These are phyloP conservation scores for Drosophila setifemur DNA, from an alignment of 1,140 invertebrate genomes.

Conservation along the genomic window DNA sequence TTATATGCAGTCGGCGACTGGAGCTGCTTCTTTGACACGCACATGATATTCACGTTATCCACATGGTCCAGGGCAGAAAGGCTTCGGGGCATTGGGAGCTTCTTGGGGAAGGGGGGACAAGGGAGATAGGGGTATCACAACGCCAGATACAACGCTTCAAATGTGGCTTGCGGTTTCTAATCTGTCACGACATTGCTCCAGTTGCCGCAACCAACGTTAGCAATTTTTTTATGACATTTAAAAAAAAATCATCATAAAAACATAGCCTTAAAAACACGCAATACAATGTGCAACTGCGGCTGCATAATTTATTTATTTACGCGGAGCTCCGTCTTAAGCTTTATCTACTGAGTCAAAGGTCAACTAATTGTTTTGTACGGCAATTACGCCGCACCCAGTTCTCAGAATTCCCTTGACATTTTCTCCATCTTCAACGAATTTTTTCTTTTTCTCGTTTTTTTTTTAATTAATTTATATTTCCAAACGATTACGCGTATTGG, in stretches of 20 bases:
- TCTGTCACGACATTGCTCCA: constrained; percentile 76
- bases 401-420: constrained; percentile 2
- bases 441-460: constrained; percentile 13
- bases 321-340: constrained; percentile 8
- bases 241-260: constrained; percentile 73
- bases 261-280: constrained; percentile 51
- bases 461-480: constrained; percentile 53
- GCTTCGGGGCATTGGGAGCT: neutral
- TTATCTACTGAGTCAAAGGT: constrained; percentile 51
- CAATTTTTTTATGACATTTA: constrained; percentile 72
- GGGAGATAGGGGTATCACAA: neutral
- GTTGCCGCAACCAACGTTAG: constrained; percentile 50
- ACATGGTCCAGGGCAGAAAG: constrained; percentile 8
- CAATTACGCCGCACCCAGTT: constrained; percentile 47
- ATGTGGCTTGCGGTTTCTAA: constrained; percentile 59
- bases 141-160: constrained; percentile 26
- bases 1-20: constrained; percentile 54
- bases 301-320: constrained; percentile 69
- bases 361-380: constrained; percentile 67
- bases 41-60: constrained; percentile 69
- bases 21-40: constrained; percentile 37
- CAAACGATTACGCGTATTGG: constrained; percentile 61
- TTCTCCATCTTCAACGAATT: neutral
- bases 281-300: constrained; percentile 55
- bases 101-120: too few species aligned